phyloP scores from a whole-genome alignment of 2,888 invertebrate genomes.

The Hydraecia micacea region DNA sequence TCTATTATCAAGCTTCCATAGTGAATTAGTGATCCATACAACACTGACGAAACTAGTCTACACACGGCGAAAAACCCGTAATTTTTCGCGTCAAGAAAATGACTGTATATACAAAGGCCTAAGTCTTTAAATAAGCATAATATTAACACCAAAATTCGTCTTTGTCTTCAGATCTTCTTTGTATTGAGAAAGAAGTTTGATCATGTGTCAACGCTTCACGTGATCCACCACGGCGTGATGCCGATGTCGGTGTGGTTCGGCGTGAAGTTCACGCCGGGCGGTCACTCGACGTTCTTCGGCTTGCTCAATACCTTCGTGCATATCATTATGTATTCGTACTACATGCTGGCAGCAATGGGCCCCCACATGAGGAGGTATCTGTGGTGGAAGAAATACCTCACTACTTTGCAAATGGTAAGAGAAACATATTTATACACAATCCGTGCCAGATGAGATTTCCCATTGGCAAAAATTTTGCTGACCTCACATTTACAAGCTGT shows the following conservation, averaged over 20 bases:
- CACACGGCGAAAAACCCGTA: too few relatives aligned
- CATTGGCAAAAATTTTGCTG: background rate
- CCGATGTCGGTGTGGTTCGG: slow-evolving; percentile 99
- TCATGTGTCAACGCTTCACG: slow-evolving; percentile 98
- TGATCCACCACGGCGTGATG: slow-evolving; percentile 99
- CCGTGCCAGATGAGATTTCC: background rate
- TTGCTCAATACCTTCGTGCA: slow-evolving; percentile 99
- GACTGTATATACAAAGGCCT: too few relatives aligned
- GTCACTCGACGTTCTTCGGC: slow-evolving; percentile 99
- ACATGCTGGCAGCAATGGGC: slow-evolving; percentile 97
- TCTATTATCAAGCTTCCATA: too few relatives aligned
- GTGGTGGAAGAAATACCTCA: slow-evolving; percentile 99
- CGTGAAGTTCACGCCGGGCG: slow-evolving; percentile 98
- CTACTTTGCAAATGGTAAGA: slow-evolving; percentile 96
- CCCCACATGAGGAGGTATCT: slow-evolving; percentile 96
- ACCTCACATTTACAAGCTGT: background rate
- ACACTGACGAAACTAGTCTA: too few relatives aligned
- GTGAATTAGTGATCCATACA: too few relatives aligned
- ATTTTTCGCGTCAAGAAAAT: too few relatives aligned
- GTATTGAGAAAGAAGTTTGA: slow-evolving; percentile 98
- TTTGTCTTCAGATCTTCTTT: slow-evolving; percentile 95
- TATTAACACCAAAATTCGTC: background rate
- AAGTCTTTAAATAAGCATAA: background rate
- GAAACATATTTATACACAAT: background rate
- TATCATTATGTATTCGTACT: slow-evolving; percentile 98